Conservation (phyloP, 2,797 vertebrate species). For the Arctocebus calabarensis region DNA sequence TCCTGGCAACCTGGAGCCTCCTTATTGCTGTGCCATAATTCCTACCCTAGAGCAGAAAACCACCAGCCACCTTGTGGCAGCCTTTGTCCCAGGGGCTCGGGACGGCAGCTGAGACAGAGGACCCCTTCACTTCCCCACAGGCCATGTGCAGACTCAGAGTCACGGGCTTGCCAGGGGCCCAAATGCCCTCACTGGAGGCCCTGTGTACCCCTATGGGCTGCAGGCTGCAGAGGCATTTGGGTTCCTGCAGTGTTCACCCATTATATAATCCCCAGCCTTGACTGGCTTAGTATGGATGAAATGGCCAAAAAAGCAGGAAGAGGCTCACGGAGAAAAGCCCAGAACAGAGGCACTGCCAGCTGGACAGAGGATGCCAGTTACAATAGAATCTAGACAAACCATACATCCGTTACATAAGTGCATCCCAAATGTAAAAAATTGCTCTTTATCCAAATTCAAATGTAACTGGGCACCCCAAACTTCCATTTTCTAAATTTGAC, state of each 20-base stretch:
- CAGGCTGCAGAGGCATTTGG: not conserved
- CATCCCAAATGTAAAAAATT: not conserved
- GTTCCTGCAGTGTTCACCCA: too few species aligned
- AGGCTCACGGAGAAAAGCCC: not conserved
- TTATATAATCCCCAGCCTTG: not conserved
- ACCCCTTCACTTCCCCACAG: not conserved
- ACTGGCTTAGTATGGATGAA: not conserved
- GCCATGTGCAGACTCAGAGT: not conserved
- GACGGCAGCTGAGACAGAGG: not conserved
- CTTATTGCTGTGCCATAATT: rapidly evolving
- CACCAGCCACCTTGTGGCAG: rapidly evolving
- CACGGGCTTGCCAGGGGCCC: not conserved
- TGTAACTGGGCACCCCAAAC: too few species aligned
- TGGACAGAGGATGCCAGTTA: too few species aligned
- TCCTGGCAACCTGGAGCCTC: not conserved
- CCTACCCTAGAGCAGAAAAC: not conserved
- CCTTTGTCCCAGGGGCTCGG: not conserved
- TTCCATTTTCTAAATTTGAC: not conserved
- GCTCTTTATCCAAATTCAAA: not conserved
- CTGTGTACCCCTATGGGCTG: too few species aligned
- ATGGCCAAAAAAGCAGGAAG: not conserved
- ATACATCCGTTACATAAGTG: not conserved
- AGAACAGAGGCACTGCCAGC: not conserved
- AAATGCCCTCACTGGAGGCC: not conserved
- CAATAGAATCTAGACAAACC: not conserved